Base-by-base conservation (phyloP, 2,888 invertebrate species). In the Sinohyriopsis cumingii region DNA sequence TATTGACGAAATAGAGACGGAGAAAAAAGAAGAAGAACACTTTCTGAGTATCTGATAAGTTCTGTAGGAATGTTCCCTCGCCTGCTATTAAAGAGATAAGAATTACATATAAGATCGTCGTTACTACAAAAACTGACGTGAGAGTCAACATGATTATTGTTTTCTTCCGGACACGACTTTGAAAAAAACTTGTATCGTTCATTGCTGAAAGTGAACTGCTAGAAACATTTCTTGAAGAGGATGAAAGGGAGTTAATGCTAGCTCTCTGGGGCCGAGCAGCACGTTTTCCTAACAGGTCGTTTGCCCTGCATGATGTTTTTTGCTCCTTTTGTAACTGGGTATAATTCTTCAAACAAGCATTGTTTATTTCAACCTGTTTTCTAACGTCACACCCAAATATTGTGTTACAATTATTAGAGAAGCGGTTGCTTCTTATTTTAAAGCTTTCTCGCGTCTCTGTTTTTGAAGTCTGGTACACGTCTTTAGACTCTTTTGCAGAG, bases 91-190 rank as follows among this genome's bases (percentile, higher is more conserved):
- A 19, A 12, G 63, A 63, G 15, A 71, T 45, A 22, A 71, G 25
- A 20, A 62, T 71, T 5, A 71, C 55, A 33, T 71, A 71, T 19
- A 67, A 28, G 3, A 67, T 55, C 55, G 63, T 67, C 3, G 71
- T 71, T n/a, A 54, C 59, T 24, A 67, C 59, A 45, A 71, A 71
- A 6, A 62, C 63, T n/a, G 67, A 25, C 12, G 71, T 71, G 6
- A 71, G 63, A 25, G 67, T 67, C 57, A 71, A 62, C 71, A 71
- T 71, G 5, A 71, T 71, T 6, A 67, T 57, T 4, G 71, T 67
- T 33, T 67, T 71, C 45, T 67, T 33, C 28, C 63, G 59, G 3
- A 63, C 28, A 19, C 66, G 56, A n/a, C 24, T 69, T 22, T 61
- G 62, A n/a, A 53, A 33, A n/a, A 53, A 33, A 12, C 24, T 60